These are phyloP conservation scores for Chelidonichthys spinosus DNA, from an alignment of 2,797 vertebrate genomes.

Conservation along the genomic window DNA sequence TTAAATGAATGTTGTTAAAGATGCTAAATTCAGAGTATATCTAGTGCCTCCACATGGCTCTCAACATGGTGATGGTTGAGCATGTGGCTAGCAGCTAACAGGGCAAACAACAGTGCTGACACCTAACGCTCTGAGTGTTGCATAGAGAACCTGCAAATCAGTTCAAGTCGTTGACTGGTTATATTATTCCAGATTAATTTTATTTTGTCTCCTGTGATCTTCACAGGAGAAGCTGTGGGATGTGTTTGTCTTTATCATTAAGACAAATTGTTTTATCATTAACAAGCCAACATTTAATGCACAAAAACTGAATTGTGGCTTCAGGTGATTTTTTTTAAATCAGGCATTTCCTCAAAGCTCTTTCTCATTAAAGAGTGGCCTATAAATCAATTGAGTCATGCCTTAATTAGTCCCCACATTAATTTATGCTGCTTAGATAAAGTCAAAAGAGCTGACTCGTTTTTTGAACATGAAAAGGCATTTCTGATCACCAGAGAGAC, in stretches of 20 bases:
- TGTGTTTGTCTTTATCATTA: not conserved
- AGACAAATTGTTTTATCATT: not conserved
- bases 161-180: not conserved
- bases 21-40: not conserved
- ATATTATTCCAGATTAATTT: not conserved
- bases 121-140: not conserved
- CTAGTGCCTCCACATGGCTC: not conserved
- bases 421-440: not conserved
- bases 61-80: too few relatives aligned
- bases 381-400: not conserved
- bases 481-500: not conserved
- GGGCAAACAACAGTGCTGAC: not conserved
- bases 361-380: not conserved
- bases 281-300: not conserved
- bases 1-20: not conserved
- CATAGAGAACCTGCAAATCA: not conserved
- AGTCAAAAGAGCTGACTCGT: not conserved
- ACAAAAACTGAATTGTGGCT: not conserved
- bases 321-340: not conserved
- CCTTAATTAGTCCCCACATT: conserved; percentile 4
- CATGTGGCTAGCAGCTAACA: too few relatives aligned
- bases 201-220: not conserved
- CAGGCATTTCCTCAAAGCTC: not conserved
- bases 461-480: not conserved
- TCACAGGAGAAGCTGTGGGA: not conserved